Evolutionary conservation across 2,113 vertebrate genomes (phyloP).

Genomic region (Motacilla tschutschensis): DNA sequence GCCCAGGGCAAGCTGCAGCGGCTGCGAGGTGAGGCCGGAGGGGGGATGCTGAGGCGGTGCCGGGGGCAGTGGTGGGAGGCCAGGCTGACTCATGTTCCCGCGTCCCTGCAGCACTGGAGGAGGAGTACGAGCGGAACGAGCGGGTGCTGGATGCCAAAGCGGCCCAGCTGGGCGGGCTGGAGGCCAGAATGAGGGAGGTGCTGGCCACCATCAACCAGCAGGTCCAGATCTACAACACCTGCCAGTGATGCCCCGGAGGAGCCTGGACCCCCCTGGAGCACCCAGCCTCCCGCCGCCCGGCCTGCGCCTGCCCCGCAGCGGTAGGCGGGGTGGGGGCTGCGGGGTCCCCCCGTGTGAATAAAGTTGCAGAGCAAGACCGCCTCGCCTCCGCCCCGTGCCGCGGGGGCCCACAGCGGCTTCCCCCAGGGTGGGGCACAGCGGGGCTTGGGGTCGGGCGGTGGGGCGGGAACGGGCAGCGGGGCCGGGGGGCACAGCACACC

Average conservation of each 20-base stretch:
- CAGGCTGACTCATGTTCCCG: fast-evolving
- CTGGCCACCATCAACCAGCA: constrained; percentile 92
- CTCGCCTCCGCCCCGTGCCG: not conserved
- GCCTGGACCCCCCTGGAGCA: fast-evolving
- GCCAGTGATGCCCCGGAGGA: constrained; percentile 76
- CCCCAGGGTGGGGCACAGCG: not conserved
- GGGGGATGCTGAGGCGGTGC: fast-evolving
- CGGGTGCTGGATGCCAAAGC: constrained; percentile 86
- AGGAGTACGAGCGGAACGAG: constrained; percentile 89
- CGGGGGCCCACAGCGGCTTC: not conserved
- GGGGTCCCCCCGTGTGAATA: not conserved
- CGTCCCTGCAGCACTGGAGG: constrained; percentile 81
- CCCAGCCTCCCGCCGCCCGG: not conserved
- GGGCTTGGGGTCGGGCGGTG: not conserved
- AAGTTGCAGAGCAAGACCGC: constrained; percentile 12
- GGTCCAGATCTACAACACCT: constrained; percentile 97
- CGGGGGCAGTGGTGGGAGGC: fast-evolving
- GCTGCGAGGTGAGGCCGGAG: constrained; percentile 78
- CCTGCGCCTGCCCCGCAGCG: fast-evolving
- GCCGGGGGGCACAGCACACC: not conserved
- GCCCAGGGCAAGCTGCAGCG: constrained; percentile 87
- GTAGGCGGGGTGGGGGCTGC: not conserved
- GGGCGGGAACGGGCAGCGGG: not conserved
- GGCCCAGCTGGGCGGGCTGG: constrained; percentile 88
- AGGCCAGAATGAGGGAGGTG: constrained; percentile 91